A percentile compares a stretch with the other conserved stretches of the same genome.
phyloP scores from a whole-genome alignment of 2,888 invertebrate genomes.

The Agriopis aurantiaria region DNA sequence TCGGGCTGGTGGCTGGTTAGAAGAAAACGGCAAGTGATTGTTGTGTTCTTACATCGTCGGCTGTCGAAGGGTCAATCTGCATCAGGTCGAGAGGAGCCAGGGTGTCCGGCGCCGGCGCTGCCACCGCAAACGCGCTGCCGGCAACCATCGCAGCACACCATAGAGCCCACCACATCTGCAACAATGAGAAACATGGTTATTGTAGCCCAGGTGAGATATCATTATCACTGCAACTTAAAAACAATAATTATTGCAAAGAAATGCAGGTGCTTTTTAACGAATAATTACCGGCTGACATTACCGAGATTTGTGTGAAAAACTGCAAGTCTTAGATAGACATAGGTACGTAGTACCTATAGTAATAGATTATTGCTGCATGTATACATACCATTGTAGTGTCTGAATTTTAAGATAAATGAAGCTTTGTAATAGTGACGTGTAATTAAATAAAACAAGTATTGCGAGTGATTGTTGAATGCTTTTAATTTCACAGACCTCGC shows the following conservation, averaged over 20 bases:
- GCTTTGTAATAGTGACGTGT: too few relatives aligned
- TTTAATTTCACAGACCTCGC: too few relatives aligned
- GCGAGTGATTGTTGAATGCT: too few relatives aligned
- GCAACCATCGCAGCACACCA: conserved; percentile 75
- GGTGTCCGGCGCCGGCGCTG: conserved; percentile 68
- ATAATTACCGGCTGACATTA: not conserved
- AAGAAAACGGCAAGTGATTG: not conserved
- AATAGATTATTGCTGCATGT: too few relatives aligned
- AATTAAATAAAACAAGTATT: too few relatives aligned
- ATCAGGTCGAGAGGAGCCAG: conserved; percentile 71
- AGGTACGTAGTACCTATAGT: too few relatives aligned
- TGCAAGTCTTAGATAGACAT: too few relatives aligned
- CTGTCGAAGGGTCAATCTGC: conserved; percentile 71
- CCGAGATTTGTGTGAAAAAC: not conserved
- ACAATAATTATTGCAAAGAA: not conserved
- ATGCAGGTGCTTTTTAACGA: not conserved
- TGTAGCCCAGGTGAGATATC: not conserved
- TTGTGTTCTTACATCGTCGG: conserved; percentile 72
- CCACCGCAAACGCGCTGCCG: conserved; percentile 65
- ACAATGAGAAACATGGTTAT: conserved; percentile 19
- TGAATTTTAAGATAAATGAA: not conserved
- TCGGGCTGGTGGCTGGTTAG: not conserved
- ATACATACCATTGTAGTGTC: not conserved
- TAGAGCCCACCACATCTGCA: conserved; percentile 81
- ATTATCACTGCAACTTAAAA: not conserved